Base-by-base conservation (phyloP, 2,113 vertebrate species). In the Dryoscopus gambensis region DNA sequence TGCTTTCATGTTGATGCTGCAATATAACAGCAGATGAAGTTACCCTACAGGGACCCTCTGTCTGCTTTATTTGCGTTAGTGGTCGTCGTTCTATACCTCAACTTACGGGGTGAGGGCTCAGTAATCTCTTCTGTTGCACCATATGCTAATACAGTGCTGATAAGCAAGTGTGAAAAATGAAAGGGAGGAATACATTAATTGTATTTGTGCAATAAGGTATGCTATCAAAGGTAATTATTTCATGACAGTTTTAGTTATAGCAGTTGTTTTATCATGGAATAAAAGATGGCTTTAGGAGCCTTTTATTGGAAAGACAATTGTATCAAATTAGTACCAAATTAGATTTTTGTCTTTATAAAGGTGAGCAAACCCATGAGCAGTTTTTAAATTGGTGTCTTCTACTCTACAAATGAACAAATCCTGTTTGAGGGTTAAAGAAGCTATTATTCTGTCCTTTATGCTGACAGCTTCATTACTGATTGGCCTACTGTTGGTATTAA, bases 261-360 rank as follows among this genome's bases (percentile, higher is more conserved):
- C 96, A 96, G 95, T 97, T 98, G 97, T 98, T 98, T 98, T 98
- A 98, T 98, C 97, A 96, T 97, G 97, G 96, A 98, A 97, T 98
- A 97, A 98, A 98, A 97, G 96, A 96, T 97, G 91, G 93, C 96
- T 97, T 98, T 98, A 98, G 98, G 95, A 97, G 96, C 59, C 97
- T 98, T 97, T 98, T 97, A 98, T 98, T 96, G 95, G 97, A 96
- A 98, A 98, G 97, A 98, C 98, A 98, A 97, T 98, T 98, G 97
- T 98, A 97, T 97, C 97, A 98, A 97, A 98, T 98, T 98, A 98
- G 97, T 96, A 97, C 97, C 97, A 98, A 98, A 98, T 98, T 98
- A 98, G 98, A 96, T 97, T 98, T 98, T 98, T 98, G 98, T 96
- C 98, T 98, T 98, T 97, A 98, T 95, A 98, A 98, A 98, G 98